Conservation (phyloP, 2,113 vertebrate genomes). For the Baryphthengus martii region DNA sequence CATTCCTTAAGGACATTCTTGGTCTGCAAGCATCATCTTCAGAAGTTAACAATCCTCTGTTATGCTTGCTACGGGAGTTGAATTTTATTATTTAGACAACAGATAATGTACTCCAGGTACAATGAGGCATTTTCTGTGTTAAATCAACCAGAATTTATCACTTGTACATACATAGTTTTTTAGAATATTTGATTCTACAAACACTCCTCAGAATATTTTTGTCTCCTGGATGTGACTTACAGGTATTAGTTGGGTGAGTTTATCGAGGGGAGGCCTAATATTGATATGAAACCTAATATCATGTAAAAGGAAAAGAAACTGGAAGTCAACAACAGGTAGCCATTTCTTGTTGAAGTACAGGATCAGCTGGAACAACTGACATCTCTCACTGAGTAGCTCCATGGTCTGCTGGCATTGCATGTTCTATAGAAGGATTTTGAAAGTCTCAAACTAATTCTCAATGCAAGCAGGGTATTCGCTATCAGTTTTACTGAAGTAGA, state of each 20-base stretch:
- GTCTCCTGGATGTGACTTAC: neutral
- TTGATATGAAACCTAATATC: neutral
- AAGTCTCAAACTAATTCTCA: neutral
- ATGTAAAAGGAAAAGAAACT: neutral
- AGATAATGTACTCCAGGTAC: neutral
- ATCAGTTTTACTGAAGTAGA: neutral
- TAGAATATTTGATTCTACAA: neutral
- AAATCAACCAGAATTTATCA: neutral
- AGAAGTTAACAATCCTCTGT: neutral
- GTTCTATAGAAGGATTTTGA: neutral
- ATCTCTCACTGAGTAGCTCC: accelerated
- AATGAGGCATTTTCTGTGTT: neutral
- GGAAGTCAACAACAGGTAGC: neutral
- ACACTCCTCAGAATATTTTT: neutral
- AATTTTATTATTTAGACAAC: neutral
- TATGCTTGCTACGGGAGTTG: neutral
- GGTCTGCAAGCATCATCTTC: neutral
- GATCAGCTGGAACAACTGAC: neutral
- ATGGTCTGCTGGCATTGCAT: neutral
- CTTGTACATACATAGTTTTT: neutral
- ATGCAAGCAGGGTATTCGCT: neutral
- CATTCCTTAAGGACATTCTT: neutral
- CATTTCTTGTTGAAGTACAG: neutral
- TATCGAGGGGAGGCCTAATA: neutral
- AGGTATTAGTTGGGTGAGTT: neutral